Base-by-base conservation (phyloP, 2,888 invertebrate species). In the Quadroppia sp. region DNA sequence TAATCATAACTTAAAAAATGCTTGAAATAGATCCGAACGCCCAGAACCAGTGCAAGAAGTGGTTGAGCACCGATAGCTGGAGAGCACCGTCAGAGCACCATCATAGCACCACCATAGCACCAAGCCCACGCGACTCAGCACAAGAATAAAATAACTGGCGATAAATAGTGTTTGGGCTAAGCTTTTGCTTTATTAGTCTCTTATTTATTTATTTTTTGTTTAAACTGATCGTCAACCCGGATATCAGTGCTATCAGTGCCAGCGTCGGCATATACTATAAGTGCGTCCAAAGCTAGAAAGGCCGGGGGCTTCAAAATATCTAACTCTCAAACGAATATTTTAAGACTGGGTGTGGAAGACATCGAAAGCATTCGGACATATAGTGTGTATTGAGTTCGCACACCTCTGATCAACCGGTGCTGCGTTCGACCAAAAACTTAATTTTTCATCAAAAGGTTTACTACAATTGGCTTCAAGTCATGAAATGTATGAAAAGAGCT, bases 301-400 rank as follows among this genome's bases (percentile, higher is more conserved):
- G 56, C 56, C 56, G 23, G 56, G 56, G 28, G 56, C 56, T 23
- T n/a, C 20, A 1, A 15, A 67, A 67, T 67, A 67, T 67, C 23
- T 56, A 40, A 40, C 67, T 67, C 36, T 67, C n/a, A 67, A 67
- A 56, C 67, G 40, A 67, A 67, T 67, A 67, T 67, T 67, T 67
- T 67, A 67, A 67, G 40, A 36, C 67, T 67, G 67, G 67, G 67
- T 67, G 67, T 67, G 67, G 67, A 67, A 25, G n/a, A 36, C 32
- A 64, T 64, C 32, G 13, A 50, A 53, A 40, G 23, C 67, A 36
- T 40, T 67, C 36, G 32, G 32, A 67, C 67, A 11, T 6, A 67
- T 67, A 67, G 15, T 67, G 36, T 36, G 32, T 15, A 36, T 48
- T 48, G n/a, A 48, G 48, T 48, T 48, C n/a, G 20, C 23, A 23